Conservation (phyloP, 2,888 invertebrate genomes). For the Eilema caniola region DNA sequence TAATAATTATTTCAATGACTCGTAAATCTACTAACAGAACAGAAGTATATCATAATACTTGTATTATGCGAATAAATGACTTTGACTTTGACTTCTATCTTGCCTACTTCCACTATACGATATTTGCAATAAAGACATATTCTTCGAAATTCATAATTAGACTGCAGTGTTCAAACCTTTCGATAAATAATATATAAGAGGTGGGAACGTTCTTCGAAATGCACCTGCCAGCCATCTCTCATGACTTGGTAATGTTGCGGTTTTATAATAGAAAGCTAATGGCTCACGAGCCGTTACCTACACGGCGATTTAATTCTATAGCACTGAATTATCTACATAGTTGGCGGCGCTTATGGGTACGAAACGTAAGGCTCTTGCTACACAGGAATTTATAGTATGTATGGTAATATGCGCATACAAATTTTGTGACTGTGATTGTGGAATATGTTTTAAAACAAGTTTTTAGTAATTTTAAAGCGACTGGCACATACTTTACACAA, state of each 20-base stretch:
- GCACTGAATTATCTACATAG: conserved; percentile 13
- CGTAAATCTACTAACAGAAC: too few relatives aligned
- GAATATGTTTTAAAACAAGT: background rate
- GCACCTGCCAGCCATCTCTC: background rate
- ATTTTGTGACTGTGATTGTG: background rate
- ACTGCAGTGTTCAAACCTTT: background rate
- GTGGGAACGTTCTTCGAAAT: background rate
- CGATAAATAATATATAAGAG: background rate
- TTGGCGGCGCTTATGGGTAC: background rate
- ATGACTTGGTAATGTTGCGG: conserved; percentile 6
- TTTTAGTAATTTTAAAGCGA: background rate
- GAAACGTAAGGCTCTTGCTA: background rate
- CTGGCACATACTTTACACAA: background rate
- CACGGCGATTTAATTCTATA: conserved; percentile 13
- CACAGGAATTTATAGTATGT: background rate
- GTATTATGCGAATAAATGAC: too few relatives aligned
- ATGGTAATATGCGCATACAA: background rate
- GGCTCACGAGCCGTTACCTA: conserved; percentile 19
- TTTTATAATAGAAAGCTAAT: conserved; percentile 20
- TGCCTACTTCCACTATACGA: too few relatives aligned
- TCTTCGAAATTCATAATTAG: background rate
- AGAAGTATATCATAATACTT: too few relatives aligned
- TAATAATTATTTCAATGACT: too few relatives aligned
- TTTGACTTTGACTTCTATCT: too few relatives aligned
- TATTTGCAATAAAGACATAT: too few relatives aligned